Conservation (phyloP, 2,888 invertebrate species). For the Campoplex capitator region DNA sequence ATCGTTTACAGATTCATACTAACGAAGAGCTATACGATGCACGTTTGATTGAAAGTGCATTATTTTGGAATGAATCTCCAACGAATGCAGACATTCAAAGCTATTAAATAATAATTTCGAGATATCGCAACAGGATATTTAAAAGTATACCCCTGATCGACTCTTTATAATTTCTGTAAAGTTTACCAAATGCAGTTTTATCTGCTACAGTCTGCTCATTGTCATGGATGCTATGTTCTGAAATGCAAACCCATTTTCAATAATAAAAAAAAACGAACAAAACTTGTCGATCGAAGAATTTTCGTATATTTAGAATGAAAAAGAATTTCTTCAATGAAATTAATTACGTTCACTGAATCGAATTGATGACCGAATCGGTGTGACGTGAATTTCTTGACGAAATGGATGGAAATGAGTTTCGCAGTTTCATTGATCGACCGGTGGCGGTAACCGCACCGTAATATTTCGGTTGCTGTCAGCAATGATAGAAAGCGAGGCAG, state of each 20-base stretch:
- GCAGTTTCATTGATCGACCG: conserved; percentile 16
- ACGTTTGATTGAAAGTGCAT: neutral
- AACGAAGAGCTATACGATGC: neutral
- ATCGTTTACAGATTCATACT: neutral
- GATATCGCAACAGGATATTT: neutral
- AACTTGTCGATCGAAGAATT: neutral
- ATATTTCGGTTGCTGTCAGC: conserved; percentile 34
- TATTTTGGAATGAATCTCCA: neutral
- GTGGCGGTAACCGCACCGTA: neutral
- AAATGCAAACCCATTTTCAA: too few relatives aligned
- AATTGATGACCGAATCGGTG: neutral
- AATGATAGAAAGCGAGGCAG: neutral
- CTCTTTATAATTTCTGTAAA: neutral
- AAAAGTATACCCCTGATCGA: neutral
- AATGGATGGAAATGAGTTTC: neutral
- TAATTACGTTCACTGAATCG: neutral
- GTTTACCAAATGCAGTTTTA: neutral
- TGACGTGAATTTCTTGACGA: neutral
- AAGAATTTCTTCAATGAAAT: neutral
- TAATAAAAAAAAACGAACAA: neutral
- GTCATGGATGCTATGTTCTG: too few relatives aligned
- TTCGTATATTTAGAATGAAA: neutral
- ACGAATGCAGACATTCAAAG: neutral
- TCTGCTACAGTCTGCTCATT: too few relatives aligned
- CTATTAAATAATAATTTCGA: neutral